Percentiles rank a stretch among this genome's conserved stretches.
These are phyloP conservation scores for Frankliniella intonsa DNA, from an alignment of 2,888 invertebrate genomes.

Conservation along the genomic window DNA sequence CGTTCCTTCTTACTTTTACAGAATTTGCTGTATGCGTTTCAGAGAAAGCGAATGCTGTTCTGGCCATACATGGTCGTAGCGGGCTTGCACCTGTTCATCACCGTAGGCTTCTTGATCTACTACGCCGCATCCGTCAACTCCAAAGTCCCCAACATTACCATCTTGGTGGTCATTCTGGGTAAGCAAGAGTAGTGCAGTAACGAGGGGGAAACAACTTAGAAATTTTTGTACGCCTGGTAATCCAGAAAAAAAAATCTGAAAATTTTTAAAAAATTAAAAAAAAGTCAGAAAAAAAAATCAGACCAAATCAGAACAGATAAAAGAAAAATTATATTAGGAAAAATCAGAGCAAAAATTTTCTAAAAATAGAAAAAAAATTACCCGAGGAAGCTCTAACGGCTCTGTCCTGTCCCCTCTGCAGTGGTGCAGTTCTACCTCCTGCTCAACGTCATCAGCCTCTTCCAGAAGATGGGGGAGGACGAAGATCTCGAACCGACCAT, in stretches of 20 bases:
- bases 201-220: no score
- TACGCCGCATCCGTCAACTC: constrained; percentile 4
- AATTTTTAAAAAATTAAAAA: no score
- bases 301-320: no score
- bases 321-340: no score
- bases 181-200: background rate
- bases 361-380: no score
- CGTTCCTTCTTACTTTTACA: no score
- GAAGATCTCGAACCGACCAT: background rate
- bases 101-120: background rate
- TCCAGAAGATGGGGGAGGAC: background rate
- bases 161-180: background rate
- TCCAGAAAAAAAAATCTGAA: no score
- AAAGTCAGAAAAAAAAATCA: no score
- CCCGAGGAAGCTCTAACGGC: no score
- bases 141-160: background rate
- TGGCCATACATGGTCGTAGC: background rate
- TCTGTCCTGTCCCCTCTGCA: background rate
- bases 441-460: background rate
- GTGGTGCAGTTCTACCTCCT: background rate
- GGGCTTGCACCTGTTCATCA: background rate
- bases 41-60: background rate
- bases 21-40: background rate
- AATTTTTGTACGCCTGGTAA: no score
- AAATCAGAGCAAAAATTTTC: no score